phyloP scores from a whole-genome alignment of 2,797 vertebrate species.

The Peromyscus aztecus region DNA sequence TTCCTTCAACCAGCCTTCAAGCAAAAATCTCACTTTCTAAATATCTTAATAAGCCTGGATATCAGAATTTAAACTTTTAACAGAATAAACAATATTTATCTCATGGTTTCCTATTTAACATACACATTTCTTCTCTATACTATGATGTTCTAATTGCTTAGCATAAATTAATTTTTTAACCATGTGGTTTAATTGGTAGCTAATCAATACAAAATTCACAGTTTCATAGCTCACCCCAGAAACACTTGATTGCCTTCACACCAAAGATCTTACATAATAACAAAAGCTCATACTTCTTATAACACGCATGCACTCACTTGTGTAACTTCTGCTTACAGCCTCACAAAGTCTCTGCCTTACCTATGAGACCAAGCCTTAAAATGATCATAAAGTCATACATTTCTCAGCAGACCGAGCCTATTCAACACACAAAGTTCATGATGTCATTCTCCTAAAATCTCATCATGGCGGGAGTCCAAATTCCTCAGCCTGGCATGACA shows the following conservation, averaged over 20 bases:
- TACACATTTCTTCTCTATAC: background rate
- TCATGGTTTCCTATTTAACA: background rate
- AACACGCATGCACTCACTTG: background rate
- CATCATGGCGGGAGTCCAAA: slow-evolving; percentile 38
- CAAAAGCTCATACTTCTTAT: background rate
- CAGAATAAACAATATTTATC: background rate
- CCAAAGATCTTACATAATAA: slow-evolving; percentile 1
- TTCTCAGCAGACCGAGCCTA: background rate
- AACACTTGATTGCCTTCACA: background rate
- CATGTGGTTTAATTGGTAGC: background rate
- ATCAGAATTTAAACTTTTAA: background rate
- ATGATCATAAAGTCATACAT: slow-evolving; percentile 2
- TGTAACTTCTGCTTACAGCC: background rate
- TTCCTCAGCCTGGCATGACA: slow-evolving; percentile 40
- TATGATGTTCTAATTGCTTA: background rate
- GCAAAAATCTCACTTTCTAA: slow-evolving; percentile 18
- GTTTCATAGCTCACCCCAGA: background rate
- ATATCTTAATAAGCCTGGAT: slow-evolving; percentile 2
- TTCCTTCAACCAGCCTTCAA: background rate
- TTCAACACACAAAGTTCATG: background rate
- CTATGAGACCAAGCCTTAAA: slow-evolving; percentile 1
- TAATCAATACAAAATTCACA: background rate
- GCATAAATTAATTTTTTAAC: slow-evolving; percentile 24
- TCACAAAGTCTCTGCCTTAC: slow-evolving; percentile 1
- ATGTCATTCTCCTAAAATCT: slow-evolving; percentile 29